Base-by-base conservation (phyloP, 2,797 vertebrate genomes). In the Catostomus latipinnis region DNA sequence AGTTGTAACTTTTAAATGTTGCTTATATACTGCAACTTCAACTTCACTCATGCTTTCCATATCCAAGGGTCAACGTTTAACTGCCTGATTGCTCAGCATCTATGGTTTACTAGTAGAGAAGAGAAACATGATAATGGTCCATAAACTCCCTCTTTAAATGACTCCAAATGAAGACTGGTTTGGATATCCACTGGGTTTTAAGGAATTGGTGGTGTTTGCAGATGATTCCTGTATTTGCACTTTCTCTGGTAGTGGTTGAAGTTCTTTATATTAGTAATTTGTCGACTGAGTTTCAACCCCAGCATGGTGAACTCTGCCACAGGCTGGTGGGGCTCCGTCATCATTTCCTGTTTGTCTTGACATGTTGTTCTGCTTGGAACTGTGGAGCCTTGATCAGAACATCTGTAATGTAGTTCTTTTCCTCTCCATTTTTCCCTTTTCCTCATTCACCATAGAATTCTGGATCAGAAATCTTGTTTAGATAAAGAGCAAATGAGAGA, bases 21-120 rank as follows among this genome's bases (percentile, higher is more conserved):
- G 34, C 14, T 77, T 68, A 60, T 66, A 49, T 1, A 43, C 53
- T 75, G 22, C 48, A 16, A 70, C 58, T 74, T 71, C 63, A 80
- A 53, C 77, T 52, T 50, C 76, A 74, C 67, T 70, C 77, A 74
- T 52, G 71, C 83, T 60, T 85, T 79, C 67, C 57, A 0, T 65
- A 75, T 81, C 14, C 56, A 78, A 78, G 78, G 81, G 81, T 83
- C 75, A 66, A 79, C 76, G 81, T 78, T 83, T 83, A 71, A 78
- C 71, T 34, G 52, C 68, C 53, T 73, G 43, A 49, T 34, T 18
- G 52, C 66, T 80, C 69, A 52, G 34, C 14, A 57, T 76, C 63
- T 71, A 46, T n/a, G 43, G 53, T 72, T 54, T 72, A 22, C 43
- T 56, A 66, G 16, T 4, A 61, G 70, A 52, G 60, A 78, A 71